These are phyloP conservation scores for Capricornis sumatraensis DNA, from an alignment of 2,113 vertebrate species.

Conservation along the genomic window DNA sequence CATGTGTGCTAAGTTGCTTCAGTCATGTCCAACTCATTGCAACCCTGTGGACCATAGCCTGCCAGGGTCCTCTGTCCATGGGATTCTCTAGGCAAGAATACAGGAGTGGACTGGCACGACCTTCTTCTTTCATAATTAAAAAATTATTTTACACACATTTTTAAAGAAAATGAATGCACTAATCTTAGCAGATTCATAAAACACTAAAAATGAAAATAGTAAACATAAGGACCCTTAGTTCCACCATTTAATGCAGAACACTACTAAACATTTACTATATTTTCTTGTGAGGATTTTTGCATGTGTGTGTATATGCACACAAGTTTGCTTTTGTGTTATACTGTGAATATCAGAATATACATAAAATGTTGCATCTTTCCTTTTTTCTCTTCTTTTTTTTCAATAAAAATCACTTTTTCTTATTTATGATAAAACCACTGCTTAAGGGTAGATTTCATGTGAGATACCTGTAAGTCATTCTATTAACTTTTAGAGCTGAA, in stretches of 20 bases:
- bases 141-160: not conserved
- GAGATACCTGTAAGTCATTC: not conserved
- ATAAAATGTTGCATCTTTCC: not conserved
- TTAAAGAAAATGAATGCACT: not conserved
- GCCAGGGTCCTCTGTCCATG: not conserved
- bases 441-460: not conserved
- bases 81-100: not conserved
- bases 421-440: not conserved
- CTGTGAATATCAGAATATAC: not conserved
- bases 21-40: rapidly evolving
- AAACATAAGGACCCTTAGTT: not conserved
- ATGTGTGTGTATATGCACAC: not conserved
- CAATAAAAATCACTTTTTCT: not conserved
- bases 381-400: not conserved
- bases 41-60: not conserved
- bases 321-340: not conserved
- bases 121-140: not conserved
- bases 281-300: not conserved
- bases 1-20: not conserved
- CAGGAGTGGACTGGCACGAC: not conserved
- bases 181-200: not conserved
- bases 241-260: not conserved
- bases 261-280: not conserved
- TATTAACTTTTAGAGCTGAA: not conserved
- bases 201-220: not conserved